phyloP scores from a whole-genome alignment of 2,113 vertebrate species.

The Aegypius monachus region DNA sequence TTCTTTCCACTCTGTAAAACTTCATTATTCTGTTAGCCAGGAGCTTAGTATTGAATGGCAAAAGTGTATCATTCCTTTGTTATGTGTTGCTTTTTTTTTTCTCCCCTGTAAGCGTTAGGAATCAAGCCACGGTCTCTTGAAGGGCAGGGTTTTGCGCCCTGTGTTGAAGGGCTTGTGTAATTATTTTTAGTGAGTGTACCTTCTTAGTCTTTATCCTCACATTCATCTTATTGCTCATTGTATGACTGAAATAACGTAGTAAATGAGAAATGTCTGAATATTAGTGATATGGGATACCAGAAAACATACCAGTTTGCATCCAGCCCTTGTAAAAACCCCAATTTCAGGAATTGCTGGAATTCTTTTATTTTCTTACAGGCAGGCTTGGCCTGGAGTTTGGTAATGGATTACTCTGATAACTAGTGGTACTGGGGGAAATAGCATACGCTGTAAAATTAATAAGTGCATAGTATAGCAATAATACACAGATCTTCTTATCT shows the following conservation, averaged over 20 bases:
- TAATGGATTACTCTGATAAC: neutral
- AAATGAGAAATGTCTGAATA: neutral
- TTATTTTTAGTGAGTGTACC: neutral
- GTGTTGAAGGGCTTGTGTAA: neutral
- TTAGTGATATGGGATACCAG: neutral
- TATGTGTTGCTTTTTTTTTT: fast-evolving
- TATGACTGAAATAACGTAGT: neutral
- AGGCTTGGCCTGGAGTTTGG: neutral
- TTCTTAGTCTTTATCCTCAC: neutral
- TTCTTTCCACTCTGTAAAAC: neutral
- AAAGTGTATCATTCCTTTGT: neutral
- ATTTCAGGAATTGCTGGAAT: neutral
- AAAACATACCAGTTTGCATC: neutral
- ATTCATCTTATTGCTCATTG: neutral
- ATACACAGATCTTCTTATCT: neutral
- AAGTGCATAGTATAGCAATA: neutral
- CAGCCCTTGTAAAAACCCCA: neutral
- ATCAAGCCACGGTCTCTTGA: neutral
- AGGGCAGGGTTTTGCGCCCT: neutral
- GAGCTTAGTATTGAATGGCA: neutral
- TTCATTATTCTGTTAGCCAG: neutral
- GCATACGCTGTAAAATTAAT: neutral
- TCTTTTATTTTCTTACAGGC: neutral
- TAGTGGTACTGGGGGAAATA: neutral
- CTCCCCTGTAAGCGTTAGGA: neutral